phyloP scores from a whole-genome alignment of 2,888 invertebrate genomes.

The Morinoia aosen region DNA sequence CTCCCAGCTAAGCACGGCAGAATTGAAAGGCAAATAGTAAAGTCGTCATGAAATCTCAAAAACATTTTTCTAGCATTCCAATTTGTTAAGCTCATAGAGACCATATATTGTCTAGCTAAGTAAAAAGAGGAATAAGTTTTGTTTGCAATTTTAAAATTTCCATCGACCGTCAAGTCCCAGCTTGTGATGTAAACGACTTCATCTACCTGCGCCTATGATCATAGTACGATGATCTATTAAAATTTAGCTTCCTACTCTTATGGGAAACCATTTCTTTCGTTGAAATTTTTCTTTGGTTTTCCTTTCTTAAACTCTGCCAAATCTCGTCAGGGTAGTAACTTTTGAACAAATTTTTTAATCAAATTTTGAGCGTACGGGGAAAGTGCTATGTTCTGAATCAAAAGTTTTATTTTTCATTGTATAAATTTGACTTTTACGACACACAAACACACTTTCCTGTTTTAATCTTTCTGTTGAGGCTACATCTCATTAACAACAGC shows the following conservation, averaged over 20 bases:
- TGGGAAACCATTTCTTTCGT: background rate
- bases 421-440: background rate
- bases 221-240: background rate
- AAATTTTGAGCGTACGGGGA: background rate
- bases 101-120: no score
- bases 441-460: background rate
- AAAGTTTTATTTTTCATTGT: background rate
- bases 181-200: background rate
- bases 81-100: no score
- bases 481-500: background rate
- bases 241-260: background rate
- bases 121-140: no score
- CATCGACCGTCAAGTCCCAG: background rate
- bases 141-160: background rate
- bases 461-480: background rate
- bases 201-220: background rate
- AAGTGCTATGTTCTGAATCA: background rate
- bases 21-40: background rate
- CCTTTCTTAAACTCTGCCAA: background rate
- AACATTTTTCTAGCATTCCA: no score
- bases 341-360: background rate
- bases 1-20: background rate
- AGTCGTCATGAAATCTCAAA: no score
- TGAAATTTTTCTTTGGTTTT: background rate
- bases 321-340: background rate